Evolutionary conservation across 2,888 invertebrate genomes (phyloP).

Genomic region (Mellilla xanthometata): DNA sequence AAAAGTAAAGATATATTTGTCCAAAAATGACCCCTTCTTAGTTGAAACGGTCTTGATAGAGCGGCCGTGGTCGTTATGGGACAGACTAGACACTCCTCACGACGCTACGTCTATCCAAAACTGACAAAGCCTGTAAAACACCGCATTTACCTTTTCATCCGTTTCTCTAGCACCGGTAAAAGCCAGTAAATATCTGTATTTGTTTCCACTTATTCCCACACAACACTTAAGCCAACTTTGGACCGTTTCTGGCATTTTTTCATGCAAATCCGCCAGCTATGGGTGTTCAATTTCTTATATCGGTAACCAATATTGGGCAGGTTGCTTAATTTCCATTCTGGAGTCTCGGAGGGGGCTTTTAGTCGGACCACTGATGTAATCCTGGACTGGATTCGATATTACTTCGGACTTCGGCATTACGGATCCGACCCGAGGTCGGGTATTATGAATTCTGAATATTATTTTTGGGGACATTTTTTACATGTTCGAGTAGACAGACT

Average conservation of each 20-base stretch:
- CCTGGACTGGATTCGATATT: constrained; percentile 25
- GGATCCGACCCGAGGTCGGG: constrained; percentile 5
- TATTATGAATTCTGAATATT: constrained; percentile 20
- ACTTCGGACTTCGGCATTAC: constrained; percentile 20
- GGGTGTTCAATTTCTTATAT: constrained; percentile 58
- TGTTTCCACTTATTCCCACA: constrained; percentile 23
- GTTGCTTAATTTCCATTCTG: constrained; percentile 57
- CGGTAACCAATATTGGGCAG: constrained; percentile 40
- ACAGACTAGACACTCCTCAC: no score
- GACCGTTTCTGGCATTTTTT: constrained; percentile 45
- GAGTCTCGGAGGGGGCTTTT: constrained; percentile 34
- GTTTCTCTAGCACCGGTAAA: constrained; percentile 30
- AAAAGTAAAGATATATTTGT: constrained; percentile 15
- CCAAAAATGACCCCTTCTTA: constrained; percentile 12
- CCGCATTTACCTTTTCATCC: constrained; percentile 28
- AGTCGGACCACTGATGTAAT: constrained; percentile 27
- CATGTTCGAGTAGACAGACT: background rate
- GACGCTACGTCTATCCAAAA: no score
- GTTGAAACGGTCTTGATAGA: no score
- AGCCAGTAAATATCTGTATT: constrained; percentile 22
- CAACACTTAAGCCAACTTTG: constrained; percentile 32
- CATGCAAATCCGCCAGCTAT: constrained; percentile 57
- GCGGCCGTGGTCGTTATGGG: no score
- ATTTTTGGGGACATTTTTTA: constrained; percentile 14
- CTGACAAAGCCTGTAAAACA: constrained; percentile 3